These are phyloP conservation scores for Cepphus grylle DNA, from an alignment of 2,113 vertebrate species.

Conservation along the genomic window DNA sequence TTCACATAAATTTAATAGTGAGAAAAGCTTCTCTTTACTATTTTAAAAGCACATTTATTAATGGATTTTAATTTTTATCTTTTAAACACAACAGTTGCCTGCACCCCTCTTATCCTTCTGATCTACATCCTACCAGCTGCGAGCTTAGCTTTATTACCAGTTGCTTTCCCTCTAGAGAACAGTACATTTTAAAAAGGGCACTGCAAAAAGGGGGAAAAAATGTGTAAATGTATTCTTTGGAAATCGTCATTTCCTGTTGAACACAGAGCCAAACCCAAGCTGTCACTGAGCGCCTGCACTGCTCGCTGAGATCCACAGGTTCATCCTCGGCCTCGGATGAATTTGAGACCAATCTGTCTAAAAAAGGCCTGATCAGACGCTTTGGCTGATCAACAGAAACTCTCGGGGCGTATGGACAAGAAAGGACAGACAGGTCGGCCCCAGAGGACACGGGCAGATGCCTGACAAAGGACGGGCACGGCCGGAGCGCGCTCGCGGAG, in stretches of 20 bases:
- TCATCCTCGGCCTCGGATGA: background rate
- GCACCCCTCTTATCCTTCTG: background rate
- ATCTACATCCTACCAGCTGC: background rate
- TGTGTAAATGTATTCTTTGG: background rate
- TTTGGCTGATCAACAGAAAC: background rate
- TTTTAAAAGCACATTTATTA: background rate
- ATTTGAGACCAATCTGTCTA: background rate
- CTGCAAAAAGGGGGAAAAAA: background rate
- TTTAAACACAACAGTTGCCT: background rate
- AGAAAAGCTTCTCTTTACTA: background rate
- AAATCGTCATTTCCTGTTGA: background rate
- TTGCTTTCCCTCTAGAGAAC: background rate
- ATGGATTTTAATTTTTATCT: background rate
- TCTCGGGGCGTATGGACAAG: fast-evolving
- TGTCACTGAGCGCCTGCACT: background rate
- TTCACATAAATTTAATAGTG: background rate
- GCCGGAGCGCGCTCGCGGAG: background rate
- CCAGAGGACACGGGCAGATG: background rate
- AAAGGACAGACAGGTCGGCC: fast-evolving
- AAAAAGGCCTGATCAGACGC: background rate
- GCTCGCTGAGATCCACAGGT: background rate
- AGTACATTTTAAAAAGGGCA: background rate
- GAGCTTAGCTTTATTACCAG: background rate
- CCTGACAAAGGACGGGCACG: background rate
- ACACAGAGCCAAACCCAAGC: background rate